A percentile compares a stretch with the other conserved stretches of the same genome.
Conservation (phyloP, 1,140 invertebrate species). For the Triops longicaudatus region DNA sequence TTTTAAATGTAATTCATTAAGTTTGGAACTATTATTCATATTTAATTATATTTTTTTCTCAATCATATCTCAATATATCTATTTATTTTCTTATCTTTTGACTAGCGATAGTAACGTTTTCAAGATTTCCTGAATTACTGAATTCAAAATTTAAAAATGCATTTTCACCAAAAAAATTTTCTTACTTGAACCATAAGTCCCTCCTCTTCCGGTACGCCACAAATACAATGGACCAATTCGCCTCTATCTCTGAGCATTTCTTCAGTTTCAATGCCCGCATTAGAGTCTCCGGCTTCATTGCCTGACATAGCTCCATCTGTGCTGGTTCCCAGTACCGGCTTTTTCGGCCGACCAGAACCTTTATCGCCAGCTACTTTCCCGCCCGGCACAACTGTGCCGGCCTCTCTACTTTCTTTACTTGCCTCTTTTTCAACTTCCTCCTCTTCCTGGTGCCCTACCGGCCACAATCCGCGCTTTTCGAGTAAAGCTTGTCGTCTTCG, state of each 20-base stretch:
- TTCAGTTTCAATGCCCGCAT: conserved; percentile 28
- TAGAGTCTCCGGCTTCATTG: conserved; percentile 23
- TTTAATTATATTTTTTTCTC: too few relatives aligned
- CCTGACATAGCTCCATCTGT: conserved; percentile 1
- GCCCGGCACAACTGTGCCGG: not conserved
- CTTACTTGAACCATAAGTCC: conserved; percentile 72
- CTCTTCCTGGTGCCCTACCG: not conserved
- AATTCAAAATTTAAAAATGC: not conserved
- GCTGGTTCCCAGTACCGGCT: conserved; percentile 20
- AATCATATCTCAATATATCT: too few relatives aligned
- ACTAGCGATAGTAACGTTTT: too few relatives aligned
- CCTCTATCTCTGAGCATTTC: conserved; percentile 41
- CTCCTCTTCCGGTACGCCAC: conserved; percentile 74
- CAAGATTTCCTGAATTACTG: too few relatives aligned
- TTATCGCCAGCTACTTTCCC: not conserved
- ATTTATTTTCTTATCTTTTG: too few relatives aligned
- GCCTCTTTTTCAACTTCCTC: not conserved
- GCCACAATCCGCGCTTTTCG: not conserved
- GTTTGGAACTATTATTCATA: too few relatives aligned
- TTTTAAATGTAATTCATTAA: conserved; percentile 21
- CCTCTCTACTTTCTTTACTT: not conserved
- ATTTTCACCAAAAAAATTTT: too few relatives aligned
- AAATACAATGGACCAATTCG: conserved; percentile 82
- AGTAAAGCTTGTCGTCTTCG: conserved; percentile 1
- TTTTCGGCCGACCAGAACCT: not conserved